Evolutionary conservation across 1,140 invertebrate species (phyloP), one percentile per base, ranked within the genome.

Genomic region (Chlorops oryzae): DNA sequence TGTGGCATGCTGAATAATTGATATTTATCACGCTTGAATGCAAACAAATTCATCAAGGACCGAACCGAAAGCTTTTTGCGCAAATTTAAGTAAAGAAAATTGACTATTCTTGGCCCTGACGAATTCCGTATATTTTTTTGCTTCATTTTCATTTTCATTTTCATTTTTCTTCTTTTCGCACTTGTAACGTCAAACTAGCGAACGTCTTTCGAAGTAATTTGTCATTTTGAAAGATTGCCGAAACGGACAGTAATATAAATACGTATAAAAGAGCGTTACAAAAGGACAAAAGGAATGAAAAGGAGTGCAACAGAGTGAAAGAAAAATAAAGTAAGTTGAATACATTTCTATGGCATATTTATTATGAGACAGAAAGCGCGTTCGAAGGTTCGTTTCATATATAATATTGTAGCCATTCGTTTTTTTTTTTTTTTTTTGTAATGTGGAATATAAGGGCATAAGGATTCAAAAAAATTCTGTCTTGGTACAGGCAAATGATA

Each of bases 131-230:
- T 37, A 37, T 47, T 13, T 5, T 17, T 25, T 47, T 46, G 55
- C 63, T 55, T 44, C 55, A 55, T 56, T 59, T 65, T 48, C 52
- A 50, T 59, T 61, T 49, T 44, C 51, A 61, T 54, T 59, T 48
- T 43, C n/a, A n/a, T n/a, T n/a, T n/a, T n/a, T n/a, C n/a, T n/a
- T n/a, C n/a, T n/a, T n/a, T n/a, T n/a, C n/a, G n/a, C n/a, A n/a
- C n/a, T n/a, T n/a, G n/a, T n/a, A n/a, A n/a, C n/a, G n/a, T n/a
- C n/a, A n/a, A n/a, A n/a, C n/a, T n/a, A n/a, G n/a, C n/a, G n/a
- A n/a, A n/a, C n/a, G n/a, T n/a, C n/a, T n/a, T n/a, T n/a, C 38
- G 23, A 59, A 60, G 58, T 62, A 60, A 64, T 61, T 54, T 56
- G 55, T 57, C 42, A 56, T 54, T 59, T 50, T 47, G 28, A 42